phyloP scores from a whole-genome alignment of 1,140 invertebrate species.

The Aphelinus certus region DNA sequence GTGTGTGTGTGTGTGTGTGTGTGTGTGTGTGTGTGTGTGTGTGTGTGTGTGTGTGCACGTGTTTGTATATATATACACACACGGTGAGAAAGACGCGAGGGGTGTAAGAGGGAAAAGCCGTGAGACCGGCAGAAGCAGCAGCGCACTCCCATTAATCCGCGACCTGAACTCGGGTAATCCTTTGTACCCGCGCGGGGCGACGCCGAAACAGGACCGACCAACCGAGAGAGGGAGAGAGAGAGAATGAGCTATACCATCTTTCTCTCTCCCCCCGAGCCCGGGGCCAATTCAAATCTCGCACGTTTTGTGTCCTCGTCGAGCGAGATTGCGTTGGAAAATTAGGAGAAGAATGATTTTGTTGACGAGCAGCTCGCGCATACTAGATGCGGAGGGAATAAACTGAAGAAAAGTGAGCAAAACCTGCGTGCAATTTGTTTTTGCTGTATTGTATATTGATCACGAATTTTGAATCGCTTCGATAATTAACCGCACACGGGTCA shows the following conservation, averaged over 20 bases:
- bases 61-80: not conserved
- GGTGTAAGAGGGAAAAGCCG: not conserved
- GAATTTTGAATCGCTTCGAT: too few relatives aligned
- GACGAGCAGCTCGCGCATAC: too few relatives aligned
- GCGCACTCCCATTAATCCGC: slow-evolving; percentile 44
- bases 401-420: not conserved
- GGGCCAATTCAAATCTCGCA: slow-evolving; percentile 15
- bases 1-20: too few relatives aligned
- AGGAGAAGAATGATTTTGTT: too few relatives aligned
- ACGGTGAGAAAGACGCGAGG: not conserved
- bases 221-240: not conserved
- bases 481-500: too few relatives aligned
- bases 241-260: too few relatives aligned
- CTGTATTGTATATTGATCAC: too few relatives aligned
- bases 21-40: too few relatives aligned
- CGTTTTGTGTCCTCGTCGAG: slow-evolving; percentile 21
- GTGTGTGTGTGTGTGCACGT: too few relatives aligned
- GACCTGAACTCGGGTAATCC: slow-evolving; percentile 44
- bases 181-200: not conserved
- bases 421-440: too few relatives aligned
- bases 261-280: too few relatives aligned
- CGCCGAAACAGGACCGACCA: too few relatives aligned
- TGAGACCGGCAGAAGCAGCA: not conserved
- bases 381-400: not conserved
- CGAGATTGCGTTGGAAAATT: not conserved